Conservation (phyloP, 2,797 vertebrate species). For the Sebastes trivittatus region DNA sequence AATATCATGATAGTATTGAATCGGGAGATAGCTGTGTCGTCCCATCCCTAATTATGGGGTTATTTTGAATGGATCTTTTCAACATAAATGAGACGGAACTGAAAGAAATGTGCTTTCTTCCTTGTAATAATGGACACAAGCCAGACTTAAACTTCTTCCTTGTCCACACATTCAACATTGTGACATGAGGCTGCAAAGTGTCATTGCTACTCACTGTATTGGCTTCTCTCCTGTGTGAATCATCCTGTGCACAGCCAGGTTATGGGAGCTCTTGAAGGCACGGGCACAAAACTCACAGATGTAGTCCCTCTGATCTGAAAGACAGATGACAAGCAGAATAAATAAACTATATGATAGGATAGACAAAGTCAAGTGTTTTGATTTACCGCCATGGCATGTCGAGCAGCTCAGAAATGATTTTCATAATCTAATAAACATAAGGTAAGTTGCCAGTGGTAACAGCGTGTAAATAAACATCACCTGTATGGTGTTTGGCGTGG, state of each 20-base stretch:
- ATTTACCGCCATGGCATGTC: background rate
- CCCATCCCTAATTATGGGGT: background rate
- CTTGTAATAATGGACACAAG: background rate
- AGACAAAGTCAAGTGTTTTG: background rate
- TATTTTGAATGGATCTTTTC: background rate
- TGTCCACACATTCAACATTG: background rate
- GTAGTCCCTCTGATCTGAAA: constrained; percentile 93
- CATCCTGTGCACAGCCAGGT: constrained; percentile 94
- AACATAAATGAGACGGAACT: background rate
- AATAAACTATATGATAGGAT: background rate
- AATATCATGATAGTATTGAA: no score
- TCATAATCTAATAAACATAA: background rate
- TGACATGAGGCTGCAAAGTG: background rate
- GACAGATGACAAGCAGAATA: background rate
- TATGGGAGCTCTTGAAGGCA: constrained; percentile 94
- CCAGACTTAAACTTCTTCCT: background rate
- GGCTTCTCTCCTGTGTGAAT: constrained; percentile 96
- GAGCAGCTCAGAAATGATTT: background rate
- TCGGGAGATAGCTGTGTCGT: no score
- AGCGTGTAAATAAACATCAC: constrained; percentile 58
- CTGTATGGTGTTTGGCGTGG: constrained; percentile 96
- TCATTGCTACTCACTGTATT: constrained; percentile 86
- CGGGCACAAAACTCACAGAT: constrained; percentile 95
- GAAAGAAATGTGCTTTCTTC: background rate
- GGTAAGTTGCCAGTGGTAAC: background rate